Conservation (phyloP, 2,888 invertebrate genomes). For the Iselma pallidipennis region DNA sequence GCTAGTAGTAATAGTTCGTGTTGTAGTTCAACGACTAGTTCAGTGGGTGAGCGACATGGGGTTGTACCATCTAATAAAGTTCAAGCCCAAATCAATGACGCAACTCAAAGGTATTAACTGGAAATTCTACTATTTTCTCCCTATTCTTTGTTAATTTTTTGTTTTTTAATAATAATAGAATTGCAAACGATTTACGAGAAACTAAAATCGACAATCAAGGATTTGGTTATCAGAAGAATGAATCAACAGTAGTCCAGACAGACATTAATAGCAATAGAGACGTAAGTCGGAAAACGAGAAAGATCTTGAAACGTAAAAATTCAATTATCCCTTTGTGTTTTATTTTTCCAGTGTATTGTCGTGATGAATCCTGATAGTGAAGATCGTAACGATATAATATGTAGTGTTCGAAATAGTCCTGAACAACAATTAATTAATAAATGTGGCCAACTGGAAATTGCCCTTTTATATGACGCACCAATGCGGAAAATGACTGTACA, state of each 20-base stretch:
- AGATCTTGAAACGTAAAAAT: not conserved
- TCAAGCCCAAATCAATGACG: conserved; percentile 47
- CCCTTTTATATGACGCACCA: conserved; percentile 86
- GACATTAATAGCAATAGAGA: conserved; percentile 71
- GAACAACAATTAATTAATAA: conserved; percentile 61
- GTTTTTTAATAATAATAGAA: not conserved
- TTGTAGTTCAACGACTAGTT: conserved; percentile 61
- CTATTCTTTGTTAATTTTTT: not conserved
- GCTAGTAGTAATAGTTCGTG: conserved; percentile 58
- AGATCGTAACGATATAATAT: conserved; percentile 46
- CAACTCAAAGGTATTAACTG: conserved; percentile 37
- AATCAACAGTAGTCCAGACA: conserved; percentile 50
- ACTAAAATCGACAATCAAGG: conserved; percentile 66
- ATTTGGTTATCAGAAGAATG: conserved; percentile 45
- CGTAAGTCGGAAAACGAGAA: conserved; percentile 57
- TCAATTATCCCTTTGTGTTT: not conserved
- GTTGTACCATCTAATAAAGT: conserved; percentile 43
- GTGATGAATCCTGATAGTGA: conserved; percentile 55
- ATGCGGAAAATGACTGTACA: conserved; percentile 92
- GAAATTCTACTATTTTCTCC: not conserved
- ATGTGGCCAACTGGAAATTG: conserved; percentile 84
- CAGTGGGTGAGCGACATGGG: conserved; percentile 54
- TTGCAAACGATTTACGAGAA: conserved; percentile 58
- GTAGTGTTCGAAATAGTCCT: conserved; percentile 48
- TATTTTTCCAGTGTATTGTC: conserved; percentile 57